A percentile compares a stretch with the other conserved stretches of the same genome.
phyloP scores from a whole-genome alignment of 2,797 vertebrate genomes.

The Helarctos malayanus region DNA sequence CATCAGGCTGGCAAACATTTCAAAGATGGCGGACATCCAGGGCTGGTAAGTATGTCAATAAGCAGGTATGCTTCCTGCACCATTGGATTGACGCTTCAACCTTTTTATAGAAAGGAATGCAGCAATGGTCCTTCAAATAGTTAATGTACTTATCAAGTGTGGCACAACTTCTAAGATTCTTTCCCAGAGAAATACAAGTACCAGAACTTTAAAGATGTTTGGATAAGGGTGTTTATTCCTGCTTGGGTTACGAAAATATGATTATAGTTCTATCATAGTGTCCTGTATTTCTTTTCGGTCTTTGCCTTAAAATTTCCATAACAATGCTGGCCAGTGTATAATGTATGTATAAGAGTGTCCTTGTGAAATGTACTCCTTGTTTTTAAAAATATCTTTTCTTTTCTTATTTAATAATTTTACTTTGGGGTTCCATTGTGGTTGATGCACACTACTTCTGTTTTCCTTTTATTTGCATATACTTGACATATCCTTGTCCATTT shows the following conservation, averaged over 20 bases:
- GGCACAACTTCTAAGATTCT: not conserved
- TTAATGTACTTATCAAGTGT: not conserved
- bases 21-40: not conserved
- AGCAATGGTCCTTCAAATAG: not conserved
- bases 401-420: not conserved
- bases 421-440: not conserved
- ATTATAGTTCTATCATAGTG: not conserved
- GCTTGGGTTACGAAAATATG: not conserved
- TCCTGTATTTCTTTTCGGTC: not conserved
- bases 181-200: conserved; percentile 50
- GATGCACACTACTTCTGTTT: not conserved
- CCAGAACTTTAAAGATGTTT: conserved; percentile 40
- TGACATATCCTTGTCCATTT: not conserved
- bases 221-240: conserved; percentile 34
- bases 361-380: not conserved
- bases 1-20: not conserved
- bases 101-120: not conserved
- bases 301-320: not conserved
- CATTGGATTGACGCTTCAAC: not conserved
- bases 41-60: not conserved
- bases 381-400: not conserved
- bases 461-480: not conserved
- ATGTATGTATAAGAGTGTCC: not conserved
- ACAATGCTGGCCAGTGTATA: not conserved
- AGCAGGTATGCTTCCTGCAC: not conserved